Conservation (phyloP, 2,888 invertebrate genomes). For the Silvanus unidentatus region DNA sequence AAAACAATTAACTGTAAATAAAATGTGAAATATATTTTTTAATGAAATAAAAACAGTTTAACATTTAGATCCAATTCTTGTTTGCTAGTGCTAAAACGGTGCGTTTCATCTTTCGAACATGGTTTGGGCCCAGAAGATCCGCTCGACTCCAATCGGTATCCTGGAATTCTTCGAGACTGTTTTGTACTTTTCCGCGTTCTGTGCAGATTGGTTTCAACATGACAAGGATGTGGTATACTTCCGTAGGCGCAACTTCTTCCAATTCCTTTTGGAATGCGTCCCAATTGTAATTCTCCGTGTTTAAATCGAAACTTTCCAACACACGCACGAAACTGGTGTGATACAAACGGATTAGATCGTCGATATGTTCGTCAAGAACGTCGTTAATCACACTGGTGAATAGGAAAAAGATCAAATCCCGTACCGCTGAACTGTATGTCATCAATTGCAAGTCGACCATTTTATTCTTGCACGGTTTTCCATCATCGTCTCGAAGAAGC, state of each 20-base stretch:
- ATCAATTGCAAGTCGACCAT: slow-evolving; percentile 57
- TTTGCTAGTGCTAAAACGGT: slow-evolving; percentile 38
- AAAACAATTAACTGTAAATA: background rate
- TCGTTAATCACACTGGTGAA: slow-evolving; percentile 49
- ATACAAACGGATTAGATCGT: slow-evolving; percentile 51
- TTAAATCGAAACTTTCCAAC: slow-evolving; percentile 42
- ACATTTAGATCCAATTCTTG: slow-evolving; percentile 36
- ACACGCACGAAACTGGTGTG: slow-evolving; percentile 47
- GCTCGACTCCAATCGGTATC: slow-evolving; percentile 40
- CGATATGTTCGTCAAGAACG: slow-evolving; percentile 45
- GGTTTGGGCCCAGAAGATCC: slow-evolving; percentile 39
- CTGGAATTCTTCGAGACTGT: slow-evolving; percentile 45
- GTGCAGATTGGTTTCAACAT: slow-evolving; percentile 51
- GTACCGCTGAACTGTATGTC: slow-evolving; percentile 47
- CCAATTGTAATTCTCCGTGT: slow-evolving; percentile 40
- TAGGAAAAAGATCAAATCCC: slow-evolving; percentile 54
- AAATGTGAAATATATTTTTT: background rate
- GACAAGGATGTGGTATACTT: slow-evolving; percentile 47
- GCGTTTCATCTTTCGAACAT: slow-evolving; percentile 38
- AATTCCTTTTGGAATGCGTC: slow-evolving; percentile 46
- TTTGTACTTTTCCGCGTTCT: slow-evolving; percentile 45
- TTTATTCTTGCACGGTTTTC: slow-evolving; percentile 48
- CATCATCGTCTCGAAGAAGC: slow-evolving; percentile 47
- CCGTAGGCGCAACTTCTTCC: slow-evolving; percentile 42
- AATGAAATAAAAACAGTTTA: slow-evolving; percentile 1